phyloP scores from a whole-genome alignment of 1,140 invertebrate genomes.

The Leucophenga varia region DNA sequence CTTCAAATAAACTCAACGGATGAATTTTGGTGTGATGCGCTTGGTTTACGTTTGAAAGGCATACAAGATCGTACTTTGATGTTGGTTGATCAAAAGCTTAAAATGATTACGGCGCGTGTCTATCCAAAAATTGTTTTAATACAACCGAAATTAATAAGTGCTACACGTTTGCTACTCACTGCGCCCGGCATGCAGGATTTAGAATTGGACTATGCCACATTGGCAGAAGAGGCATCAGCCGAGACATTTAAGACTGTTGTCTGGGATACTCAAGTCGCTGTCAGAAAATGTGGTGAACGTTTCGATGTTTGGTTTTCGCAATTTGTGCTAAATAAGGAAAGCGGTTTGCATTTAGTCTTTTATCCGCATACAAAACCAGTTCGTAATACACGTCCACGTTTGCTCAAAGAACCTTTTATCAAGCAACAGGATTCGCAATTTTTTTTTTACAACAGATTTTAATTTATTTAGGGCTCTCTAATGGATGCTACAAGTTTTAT shows the following conservation, averaged over 20 bases:
- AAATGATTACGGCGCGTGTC: slow-evolving; percentile 56
- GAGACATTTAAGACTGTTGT: slow-evolving; percentile 46
- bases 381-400: neutral
- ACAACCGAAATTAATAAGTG: slow-evolving; percentile 44
- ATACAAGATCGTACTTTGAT: slow-evolving; percentile 56
- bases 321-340: slow-evolving; percentile 59
- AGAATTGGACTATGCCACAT: slow-evolving; percentile 49
- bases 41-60: slow-evolving; percentile 54
- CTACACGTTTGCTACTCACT: slow-evolving; percentile 43
- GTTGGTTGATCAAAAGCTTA: slow-evolving; percentile 54
- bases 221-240: neutral
- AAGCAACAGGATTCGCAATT: neutral
- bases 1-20: slow-evolving; percentile 28
- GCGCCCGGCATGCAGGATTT: slow-evolving; percentile 58
- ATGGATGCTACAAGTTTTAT: neutral
- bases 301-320: slow-evolving; percentile 61
- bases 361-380: slow-evolving; percentile 56
- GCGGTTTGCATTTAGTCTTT: slow-evolving; percentile 60
- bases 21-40: slow-evolving; percentile 48
- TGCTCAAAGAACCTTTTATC: neutral
- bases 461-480: too few relatives aligned
- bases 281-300: slow-evolving; percentile 63
- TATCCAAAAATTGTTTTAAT: slow-evolving; percentile 58
- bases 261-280: slow-evolving; percentile 57
- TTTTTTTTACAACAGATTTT: too few relatives aligned